Evolutionary conservation across 2,113 vertebrate genomes (phyloP).

Genomic region (Tapirus terrestris): DNA sequence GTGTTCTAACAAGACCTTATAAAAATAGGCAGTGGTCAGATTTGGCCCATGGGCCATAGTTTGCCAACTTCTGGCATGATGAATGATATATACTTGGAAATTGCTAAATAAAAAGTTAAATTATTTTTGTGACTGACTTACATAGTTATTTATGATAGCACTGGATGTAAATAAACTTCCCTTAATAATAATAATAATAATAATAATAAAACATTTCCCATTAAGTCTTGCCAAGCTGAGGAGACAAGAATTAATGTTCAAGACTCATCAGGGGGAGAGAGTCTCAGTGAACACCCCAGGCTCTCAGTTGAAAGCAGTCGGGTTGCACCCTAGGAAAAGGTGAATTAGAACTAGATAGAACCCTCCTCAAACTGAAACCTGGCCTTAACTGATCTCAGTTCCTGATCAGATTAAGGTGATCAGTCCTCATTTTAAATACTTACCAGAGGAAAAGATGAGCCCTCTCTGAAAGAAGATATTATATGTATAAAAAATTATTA

Average conservation of each 20-base stretch:
- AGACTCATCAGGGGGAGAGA: neutral
- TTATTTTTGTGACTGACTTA: neutral
- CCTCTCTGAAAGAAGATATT: neutral
- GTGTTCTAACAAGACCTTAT: neutral
- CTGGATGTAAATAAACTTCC: neutral
- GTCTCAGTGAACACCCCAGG: neutral
- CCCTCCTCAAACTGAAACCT: neutral
- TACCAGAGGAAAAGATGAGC: neutral
- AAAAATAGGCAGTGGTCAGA: neutral
- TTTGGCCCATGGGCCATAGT: neutral
- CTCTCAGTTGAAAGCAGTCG: neutral
- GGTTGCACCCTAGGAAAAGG: neutral
- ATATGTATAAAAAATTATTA: neutral
- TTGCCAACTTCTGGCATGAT: neutral
- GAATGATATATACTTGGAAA: neutral
- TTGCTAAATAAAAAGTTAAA: neutral
- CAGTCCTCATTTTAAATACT: neutral
- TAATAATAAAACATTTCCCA: neutral
- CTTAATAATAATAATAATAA: neutral
- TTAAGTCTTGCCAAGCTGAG: neutral
- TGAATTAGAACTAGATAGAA: neutral
- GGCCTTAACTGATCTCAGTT: neutral
- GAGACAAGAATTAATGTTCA: neutral
- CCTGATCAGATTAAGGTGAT: neutral
- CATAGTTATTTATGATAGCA: neutral